Evolutionary conservation across 2,888 invertebrate genomes (phyloP).

Genomic region (Sarcophaga variegata): DNA sequence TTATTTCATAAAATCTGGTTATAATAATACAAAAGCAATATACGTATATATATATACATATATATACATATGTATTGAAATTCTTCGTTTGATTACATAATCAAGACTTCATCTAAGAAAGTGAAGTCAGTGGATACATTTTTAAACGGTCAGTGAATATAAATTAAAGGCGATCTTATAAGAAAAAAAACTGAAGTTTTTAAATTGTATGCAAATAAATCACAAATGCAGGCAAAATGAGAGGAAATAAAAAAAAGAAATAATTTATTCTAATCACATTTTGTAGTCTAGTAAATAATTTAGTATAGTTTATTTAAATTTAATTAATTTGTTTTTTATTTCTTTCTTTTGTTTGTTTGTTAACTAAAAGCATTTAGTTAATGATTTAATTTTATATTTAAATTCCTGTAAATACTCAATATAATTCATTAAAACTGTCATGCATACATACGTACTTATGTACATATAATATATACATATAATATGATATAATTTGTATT

Average conservation of each 20-base stretch:
- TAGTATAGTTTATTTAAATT: constrained; percentile 39
- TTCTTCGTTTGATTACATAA: constrained; percentile 29
- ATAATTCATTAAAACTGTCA: too few relatives aligned
- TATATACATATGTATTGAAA: too few relatives aligned
- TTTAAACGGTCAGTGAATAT: constrained; percentile 33
- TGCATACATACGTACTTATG: neutral
- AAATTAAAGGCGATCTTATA: constrained; percentile 18
- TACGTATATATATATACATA: too few relatives aligned
- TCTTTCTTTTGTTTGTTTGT: neutral
- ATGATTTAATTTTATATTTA: too few relatives aligned
- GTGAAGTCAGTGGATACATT: constrained; percentile 22
- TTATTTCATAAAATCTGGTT: too few relatives aligned
- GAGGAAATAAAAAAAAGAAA: constrained; percentile 27
- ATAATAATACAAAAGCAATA: too few relatives aligned
- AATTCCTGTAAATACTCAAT: too few relatives aligned
- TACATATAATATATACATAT: constrained; percentile 9
- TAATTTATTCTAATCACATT: constrained; percentile 68
- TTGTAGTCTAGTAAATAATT: constrained; percentile 59
- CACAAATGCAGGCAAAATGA: constrained; percentile 19
- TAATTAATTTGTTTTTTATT: constrained; percentile 41
- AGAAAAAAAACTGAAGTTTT: neutral
- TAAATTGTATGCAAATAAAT: constrained; percentile 49
- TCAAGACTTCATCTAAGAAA: constrained; percentile 7
- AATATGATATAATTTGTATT: constrained; percentile 32
- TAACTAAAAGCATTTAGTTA: too few relatives aligned